Conservation (phyloP, 2,888 invertebrate species). For the Protula sp. region DNA sequence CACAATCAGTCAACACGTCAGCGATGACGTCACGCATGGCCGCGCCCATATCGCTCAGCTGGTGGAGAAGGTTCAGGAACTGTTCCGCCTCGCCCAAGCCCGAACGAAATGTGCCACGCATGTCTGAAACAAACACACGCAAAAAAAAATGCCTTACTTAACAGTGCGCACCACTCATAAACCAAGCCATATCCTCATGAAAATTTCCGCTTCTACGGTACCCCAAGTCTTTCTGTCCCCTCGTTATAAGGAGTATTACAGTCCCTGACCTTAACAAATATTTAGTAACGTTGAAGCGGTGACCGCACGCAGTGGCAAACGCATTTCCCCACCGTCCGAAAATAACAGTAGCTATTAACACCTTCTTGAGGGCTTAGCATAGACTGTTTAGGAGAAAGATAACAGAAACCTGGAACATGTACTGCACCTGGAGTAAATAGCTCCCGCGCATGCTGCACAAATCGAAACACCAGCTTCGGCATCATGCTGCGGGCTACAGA, state of each 20-base stretch:
- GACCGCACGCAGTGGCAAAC: too few species aligned
- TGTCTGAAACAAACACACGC: slow-evolving; percentile 24
- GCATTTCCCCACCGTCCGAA: too few species aligned
- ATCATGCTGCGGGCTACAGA: slow-evolving; percentile 90
- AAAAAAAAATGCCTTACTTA: neutral
- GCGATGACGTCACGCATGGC: slow-evolving; percentile 93
- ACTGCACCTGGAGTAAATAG: slow-evolving; percentile 13
- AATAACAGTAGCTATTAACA: too few species aligned
- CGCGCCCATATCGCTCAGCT: slow-evolving; percentile 93
- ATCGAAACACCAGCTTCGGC: slow-evolving; percentile 82
- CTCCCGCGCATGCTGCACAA: slow-evolving; percentile 78
- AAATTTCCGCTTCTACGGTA: too few species aligned
- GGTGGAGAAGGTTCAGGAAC: slow-evolving; percentile 84
- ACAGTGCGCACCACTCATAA: neutral
- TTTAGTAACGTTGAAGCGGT: too few species aligned
- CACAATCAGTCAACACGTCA: slow-evolving; percentile 76
- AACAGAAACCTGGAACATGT: too few species aligned
- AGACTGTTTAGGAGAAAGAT: too few species aligned
- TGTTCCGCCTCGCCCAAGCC: slow-evolving; percentile 80
- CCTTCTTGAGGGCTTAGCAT: too few species aligned
- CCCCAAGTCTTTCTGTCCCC: too few species aligned
- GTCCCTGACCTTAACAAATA: too few species aligned
- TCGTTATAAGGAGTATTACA: too few species aligned
- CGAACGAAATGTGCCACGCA: slow-evolving; percentile 56
- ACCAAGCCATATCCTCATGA: too few species aligned